A percentile compares a stretch with the other conserved stretches of the same genome.
phyloP scores from a whole-genome alignment of 2,888 invertebrate species.

The Epinotia bilunana region DNA sequence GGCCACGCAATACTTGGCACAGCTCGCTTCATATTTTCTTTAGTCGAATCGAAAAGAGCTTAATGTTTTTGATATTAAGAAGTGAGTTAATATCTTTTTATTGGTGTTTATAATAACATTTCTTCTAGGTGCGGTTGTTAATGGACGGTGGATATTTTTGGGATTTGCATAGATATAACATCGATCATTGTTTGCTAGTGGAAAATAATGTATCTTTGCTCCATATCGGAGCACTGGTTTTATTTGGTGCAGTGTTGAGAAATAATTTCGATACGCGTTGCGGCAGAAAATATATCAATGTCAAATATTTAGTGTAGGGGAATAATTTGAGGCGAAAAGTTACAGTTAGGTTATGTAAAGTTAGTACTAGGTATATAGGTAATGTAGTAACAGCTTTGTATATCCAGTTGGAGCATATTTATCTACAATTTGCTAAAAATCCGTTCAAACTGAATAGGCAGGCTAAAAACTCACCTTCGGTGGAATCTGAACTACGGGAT shows the following conservation, averaged over 20 bases:
- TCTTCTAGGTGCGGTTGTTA: slow-evolving; percentile 18
- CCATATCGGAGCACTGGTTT: neutral
- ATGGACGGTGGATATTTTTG: slow-evolving; percentile 5
- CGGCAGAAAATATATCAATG: neutral
- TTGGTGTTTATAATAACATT: neutral
- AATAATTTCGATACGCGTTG: neutral
- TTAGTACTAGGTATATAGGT: too few relatives aligned
- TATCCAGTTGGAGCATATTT: too few relatives aligned
- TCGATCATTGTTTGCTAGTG: slow-evolving; percentile 10
- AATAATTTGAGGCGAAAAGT: too few relatives aligned
- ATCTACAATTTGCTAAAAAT: too few relatives aligned
- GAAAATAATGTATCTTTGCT: neutral
- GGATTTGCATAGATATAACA: slow-evolving; percentile 13
- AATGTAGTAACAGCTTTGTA: too few relatives aligned
- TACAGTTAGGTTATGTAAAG: too few relatives aligned
- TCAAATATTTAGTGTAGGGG: too few relatives aligned
- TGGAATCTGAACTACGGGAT: too few relatives aligned
- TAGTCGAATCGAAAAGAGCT: neutral
- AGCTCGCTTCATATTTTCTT: slow-evolving; percentile 5
- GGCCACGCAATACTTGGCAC: slow-evolving; percentile 37
- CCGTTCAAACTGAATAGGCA: too few relatives aligned
- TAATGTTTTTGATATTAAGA: neutral
- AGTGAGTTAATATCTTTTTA: neutral
- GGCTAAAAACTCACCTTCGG: too few relatives aligned
- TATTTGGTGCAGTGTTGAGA: neutral